Evolutionary conservation across 2,113 vertebrate species (phyloP), one percentile per base, ranked within the genome.

Genomic region (Dasyornis broadbenti): DNA sequence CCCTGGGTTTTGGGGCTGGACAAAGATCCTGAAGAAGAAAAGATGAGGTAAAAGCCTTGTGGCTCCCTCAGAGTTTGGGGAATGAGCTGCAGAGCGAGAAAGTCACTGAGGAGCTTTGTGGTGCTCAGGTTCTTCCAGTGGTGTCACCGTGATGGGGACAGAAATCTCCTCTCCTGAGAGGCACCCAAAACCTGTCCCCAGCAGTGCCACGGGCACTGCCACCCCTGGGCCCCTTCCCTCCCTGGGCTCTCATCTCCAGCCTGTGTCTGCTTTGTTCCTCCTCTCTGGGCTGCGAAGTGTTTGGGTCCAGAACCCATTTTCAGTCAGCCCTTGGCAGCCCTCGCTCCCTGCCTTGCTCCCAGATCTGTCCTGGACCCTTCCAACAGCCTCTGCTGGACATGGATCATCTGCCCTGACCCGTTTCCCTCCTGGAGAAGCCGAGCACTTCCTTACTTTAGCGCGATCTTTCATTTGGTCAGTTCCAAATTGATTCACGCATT

Each of bases 331-430:
- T 24, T 13, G 23, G 35, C 27, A 16, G 39, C 49, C 1, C 0
- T 45, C 6, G 1, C 13, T 33, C 70, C 73, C 44, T 49, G 16
- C 39, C 24, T 20, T 26, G 33, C 61, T 82, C 87, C 52, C 70
- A 28, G 0, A 11, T 5, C 42, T 19, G 8, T 13, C 22, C 47
- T 42, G 63, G 4, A 6, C 42, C 47, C 61, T 75, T 59, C 79
- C 71, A 35, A 2, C 24, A 40, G 60, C 9, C 40, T 65, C 57
- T 21, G 0, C 1, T 49, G 59, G 49, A 8, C 3, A 0, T 20
- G 44, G 47, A n/a, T 64, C 33, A 3, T 16, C 75, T 54, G n/a
- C 53, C 57, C 35, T 4, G 8, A 2, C 9, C 66, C 3, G 0
- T 19, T 77, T 66, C 19, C 31, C 52, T 42, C 26, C 52, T 85